These are phyloP conservation scores for Pseudomyrmex gracilis DNA, from an alignment of 1,140 invertebrate species.

Conservation along the genomic window DNA sequence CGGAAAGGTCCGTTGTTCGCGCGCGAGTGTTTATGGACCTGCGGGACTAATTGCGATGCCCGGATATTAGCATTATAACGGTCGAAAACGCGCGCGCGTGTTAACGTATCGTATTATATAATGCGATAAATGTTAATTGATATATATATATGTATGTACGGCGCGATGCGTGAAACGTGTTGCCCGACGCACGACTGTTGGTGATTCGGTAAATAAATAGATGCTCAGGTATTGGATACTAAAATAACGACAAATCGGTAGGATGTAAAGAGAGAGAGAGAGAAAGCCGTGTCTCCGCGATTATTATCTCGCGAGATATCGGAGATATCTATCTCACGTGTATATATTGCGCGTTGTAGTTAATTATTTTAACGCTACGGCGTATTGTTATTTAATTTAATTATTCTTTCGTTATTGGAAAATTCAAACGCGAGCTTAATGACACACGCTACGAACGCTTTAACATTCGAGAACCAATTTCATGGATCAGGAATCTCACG, in stretches of 20 bases:
- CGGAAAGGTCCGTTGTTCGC: constrained; percentile 18
- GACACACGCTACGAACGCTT: neutral
- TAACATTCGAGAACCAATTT: neutral
- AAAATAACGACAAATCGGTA: neutral
- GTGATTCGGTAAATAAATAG: constrained; percentile 39
- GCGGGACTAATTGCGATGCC: constrained; percentile 18
- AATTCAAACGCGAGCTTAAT: neutral
- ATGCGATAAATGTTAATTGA: constrained; percentile 48
- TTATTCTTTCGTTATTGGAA: constrained; percentile 14
- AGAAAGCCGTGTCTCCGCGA: neutral
- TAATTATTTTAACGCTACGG: no score
- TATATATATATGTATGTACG: constrained; percentile 15
- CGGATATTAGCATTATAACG: constrained; percentile 22
- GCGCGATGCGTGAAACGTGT: constrained; percentile 31
- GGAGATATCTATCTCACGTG: no score
- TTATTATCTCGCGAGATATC: constrained; percentile 2
- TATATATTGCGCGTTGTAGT: no score
- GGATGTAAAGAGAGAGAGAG: neutral
- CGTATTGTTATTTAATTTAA: neutral
- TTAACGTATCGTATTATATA: constrained; percentile 22
- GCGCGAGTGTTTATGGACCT: constrained; percentile 21
- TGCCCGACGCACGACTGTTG: neutral
- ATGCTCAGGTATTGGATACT: neutral
- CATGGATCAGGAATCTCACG: neutral
- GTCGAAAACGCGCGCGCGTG: neutral